These are phyloP conservation scores for Colistium nudipinnis DNA, from an alignment of 2,113 vertebrate species.

Conservation along the genomic window DNA sequence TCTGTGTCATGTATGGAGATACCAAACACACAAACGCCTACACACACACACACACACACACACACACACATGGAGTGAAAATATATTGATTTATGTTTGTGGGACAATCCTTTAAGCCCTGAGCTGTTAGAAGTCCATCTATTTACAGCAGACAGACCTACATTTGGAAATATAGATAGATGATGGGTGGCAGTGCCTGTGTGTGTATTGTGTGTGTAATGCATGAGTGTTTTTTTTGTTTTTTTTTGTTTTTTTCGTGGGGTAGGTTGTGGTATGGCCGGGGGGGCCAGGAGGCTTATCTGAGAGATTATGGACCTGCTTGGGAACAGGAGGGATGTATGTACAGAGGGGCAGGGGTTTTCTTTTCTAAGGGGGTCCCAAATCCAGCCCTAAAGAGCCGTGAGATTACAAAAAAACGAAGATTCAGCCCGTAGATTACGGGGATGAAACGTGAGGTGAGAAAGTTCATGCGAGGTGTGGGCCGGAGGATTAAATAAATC, in stretches of 20 bases:
- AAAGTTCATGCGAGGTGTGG: neutral
- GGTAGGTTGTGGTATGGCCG: conserved; percentile 13
- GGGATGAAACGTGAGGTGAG: conserved; percentile 40
- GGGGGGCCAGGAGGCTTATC: conserved; percentile 32
- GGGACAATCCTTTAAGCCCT: conserved; percentile 31
- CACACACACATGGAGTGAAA: conserved; percentile 23
- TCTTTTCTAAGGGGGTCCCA: conserved; percentile 43
- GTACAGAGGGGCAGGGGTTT: conserved; percentile 38
- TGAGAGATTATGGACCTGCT: conserved; percentile 60
- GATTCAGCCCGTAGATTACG: conserved; percentile 55
- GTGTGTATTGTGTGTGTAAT: conserved; percentile 25
- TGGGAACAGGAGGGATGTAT: conserved; percentile 23
- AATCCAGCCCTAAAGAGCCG: conserved; percentile 57
- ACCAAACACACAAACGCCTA: no score
- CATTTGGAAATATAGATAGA: conserved; percentile 41
- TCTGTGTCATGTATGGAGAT: conserved; percentile 48
- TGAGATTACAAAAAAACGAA: conserved; percentile 54
- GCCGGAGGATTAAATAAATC: conserved; percentile 35
- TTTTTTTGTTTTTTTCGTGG: conserved; percentile 33
- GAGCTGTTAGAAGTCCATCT: conserved; percentile 44
- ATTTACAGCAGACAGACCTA: conserved; percentile 49
- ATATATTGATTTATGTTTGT: conserved; percentile 19
- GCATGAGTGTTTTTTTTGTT: conserved; percentile 26
- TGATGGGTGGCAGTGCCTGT: conserved; percentile 14
- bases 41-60: conserved; percentile 1